Percentiles rank a stretch among this genome's conserved stretches.
Evolutionary conservation across 2,113 vertebrate genomes (phyloP).

Genomic region (Podarcis muralis): DNA sequence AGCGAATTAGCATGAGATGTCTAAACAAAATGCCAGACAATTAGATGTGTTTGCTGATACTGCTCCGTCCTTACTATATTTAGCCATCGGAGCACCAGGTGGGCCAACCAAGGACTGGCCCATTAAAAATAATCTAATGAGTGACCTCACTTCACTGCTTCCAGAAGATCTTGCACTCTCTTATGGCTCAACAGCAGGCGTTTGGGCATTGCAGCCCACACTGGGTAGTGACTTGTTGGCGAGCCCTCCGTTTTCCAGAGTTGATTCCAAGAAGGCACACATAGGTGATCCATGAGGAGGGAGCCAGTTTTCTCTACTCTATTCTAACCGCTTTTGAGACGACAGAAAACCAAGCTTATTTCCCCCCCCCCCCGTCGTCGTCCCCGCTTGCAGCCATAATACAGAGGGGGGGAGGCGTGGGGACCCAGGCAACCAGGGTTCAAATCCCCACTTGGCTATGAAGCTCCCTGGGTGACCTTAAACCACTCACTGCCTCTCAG

Average conservation of each 20-base stretch:
- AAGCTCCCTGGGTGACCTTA: too few relatives aligned
- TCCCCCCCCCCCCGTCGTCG: too few relatives aligned
- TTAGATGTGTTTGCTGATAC: conserved; percentile 33
- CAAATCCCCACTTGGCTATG: too few relatives aligned
- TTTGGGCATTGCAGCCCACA: too few relatives aligned
- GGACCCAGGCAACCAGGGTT: too few relatives aligned
- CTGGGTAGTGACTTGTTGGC: background rate
- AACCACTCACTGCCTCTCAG: too few relatives aligned
- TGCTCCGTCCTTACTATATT: conserved; percentile 40
- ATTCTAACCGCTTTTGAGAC: background rate
- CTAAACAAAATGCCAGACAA: background rate
- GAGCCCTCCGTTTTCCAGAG: background rate
- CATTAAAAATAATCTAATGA: background rate
- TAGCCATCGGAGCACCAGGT: conserved; percentile 46
- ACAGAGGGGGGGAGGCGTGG: too few relatives aligned
- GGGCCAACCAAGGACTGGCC: conserved; percentile 27
- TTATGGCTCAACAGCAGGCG: background rate
- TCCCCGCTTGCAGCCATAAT: too few relatives aligned
- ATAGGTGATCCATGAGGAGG: background rate
- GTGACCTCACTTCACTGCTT: conserved; percentile 29
- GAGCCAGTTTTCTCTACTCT: background rate
- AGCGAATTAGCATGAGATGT: too few relatives aligned
- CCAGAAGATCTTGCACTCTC: background rate
- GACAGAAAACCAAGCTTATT: background rate
- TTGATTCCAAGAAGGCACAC: background rate